Percentiles rank a stretch among this genome's conserved stretches.
phyloP scores from a whole-genome alignment of 2,888 invertebrate genomes.

The Chrysotoxum bicinctum region DNA sequence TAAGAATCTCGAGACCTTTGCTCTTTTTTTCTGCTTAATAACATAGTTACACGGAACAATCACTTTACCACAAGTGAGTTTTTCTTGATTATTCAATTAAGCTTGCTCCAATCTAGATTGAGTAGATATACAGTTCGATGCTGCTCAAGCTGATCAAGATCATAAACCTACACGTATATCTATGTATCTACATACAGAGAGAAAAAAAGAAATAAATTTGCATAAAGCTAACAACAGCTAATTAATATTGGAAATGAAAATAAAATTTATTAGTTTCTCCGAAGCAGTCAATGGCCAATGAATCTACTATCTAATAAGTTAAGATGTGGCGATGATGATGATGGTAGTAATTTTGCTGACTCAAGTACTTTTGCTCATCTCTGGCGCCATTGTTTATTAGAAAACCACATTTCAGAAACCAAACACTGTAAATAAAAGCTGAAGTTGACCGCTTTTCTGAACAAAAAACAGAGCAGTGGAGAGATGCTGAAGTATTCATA shows the following conservation, averaged over 20 bases:
- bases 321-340: background rate
- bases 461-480: background rate
- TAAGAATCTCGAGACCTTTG: conserved; percentile 47
- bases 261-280: conserved; percentile 48
- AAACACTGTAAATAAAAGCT: conserved; percentile 1
- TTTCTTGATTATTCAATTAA: conserved; percentile 62
- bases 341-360: background rate
- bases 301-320: background rate
- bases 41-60: conserved; percentile 45
- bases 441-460: conserved; percentile 45
- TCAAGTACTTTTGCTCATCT: conserved; percentile 18
- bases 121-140: conserved; percentile 25
- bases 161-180: background rate
- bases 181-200: background rate
- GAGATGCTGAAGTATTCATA: conserved; percentile 58
- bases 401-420: conserved; percentile 13
- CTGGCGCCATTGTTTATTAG: conserved; percentile 59
- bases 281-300: conserved; percentile 44
- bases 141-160: background rate
- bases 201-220: conserved; percentile 29
- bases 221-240: conserved; percentile 49
- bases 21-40: conserved; percentile 49
- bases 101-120: conserved; percentile 22
- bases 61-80: conserved; percentile 36
- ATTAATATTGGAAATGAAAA: conserved; percentile 65